Percentiles rank a stretch among this genome's conserved stretches.
Conservation (phyloP, 2,888 invertebrate genomes). For the Palloptera scutellata region DNA sequence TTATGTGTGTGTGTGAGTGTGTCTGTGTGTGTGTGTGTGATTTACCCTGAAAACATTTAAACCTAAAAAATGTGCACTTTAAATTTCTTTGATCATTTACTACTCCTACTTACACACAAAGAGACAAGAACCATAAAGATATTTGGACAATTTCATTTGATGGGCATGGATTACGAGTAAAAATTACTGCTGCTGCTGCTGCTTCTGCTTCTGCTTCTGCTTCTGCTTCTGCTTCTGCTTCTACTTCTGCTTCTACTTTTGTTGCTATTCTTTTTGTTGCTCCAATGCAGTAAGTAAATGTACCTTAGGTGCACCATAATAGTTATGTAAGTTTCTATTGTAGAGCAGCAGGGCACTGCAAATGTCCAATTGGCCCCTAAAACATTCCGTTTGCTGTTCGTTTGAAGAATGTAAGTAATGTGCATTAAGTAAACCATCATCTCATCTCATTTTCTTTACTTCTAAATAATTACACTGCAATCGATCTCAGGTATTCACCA, state of each 20-base stretch:
- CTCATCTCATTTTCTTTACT: background rate
- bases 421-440: background rate
- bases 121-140: constrained; percentile 4
- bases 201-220: background rate
- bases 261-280: constrained; percentile 1
- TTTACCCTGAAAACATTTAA: no score
- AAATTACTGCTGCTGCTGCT: constrained; percentile 20
- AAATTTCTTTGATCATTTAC: no score
- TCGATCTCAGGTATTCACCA: no score
- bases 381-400: constrained; percentile 1
- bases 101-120: no score
- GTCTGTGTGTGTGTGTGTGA: no score
- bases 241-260: background rate
- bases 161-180: constrained; percentile 39
- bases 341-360: background rate
- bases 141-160: constrained; percentile 40
- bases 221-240: background rate
- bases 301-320: no score
- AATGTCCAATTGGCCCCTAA: background rate
- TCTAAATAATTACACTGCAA: background rate
- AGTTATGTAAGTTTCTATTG: background rate
- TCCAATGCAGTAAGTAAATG: background rate
- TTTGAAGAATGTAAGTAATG: no score
- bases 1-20: no score
- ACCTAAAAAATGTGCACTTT: no score